Base-by-base conservation (phyloP, 2,113 vertebrate genomes). In the Mugil cephalus region DNA sequence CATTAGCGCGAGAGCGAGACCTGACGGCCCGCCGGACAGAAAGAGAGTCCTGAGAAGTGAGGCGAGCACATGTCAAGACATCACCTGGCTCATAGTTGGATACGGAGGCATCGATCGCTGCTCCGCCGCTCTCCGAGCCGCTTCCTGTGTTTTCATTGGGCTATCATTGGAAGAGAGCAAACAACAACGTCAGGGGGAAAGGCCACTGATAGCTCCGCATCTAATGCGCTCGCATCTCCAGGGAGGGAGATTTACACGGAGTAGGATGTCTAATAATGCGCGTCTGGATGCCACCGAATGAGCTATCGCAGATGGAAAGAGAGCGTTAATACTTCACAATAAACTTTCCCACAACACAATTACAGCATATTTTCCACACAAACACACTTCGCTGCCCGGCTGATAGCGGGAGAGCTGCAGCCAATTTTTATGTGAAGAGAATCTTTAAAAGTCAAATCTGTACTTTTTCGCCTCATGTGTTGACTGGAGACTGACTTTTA, bases 61-160 rank as follows among this genome's bases (percentile, higher is more conserved):
- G 60, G 81, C 79, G 85, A 63, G 80, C 73, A 82, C 79, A 83
- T 80, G 86, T 84, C 84, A 81, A 91, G 80, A 74, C 88, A 87
- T 85, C 82, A 73, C 77, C 73, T 62, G 61, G 70, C 80, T 82
- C 38, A 64, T 42, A 63, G 80, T 80, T 50, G 45, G 77, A 87
- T 74, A 66, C 53, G 9, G 69, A 74, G 74, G 72, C 83, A 94
- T 93, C 63, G 92, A 94, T 92, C 80, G 59, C 66, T 76, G 52
- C 51, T 77, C 40, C 74, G 14, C n/a, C 12, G 69, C 82, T 81
- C 83, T 68, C 59, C 10, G 14, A 18, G 59, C 84, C 64, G 77
- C 83, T 92, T 93, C 93, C 93, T 91, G 88, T 93, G 92, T 92
- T 92, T 89, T 92, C 87, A 89, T 90, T 54, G 78, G 9, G 69